A percentile compares a stretch with the other conserved stretches of the same genome.
Conservation (phyloP, 2,113 vertebrate species). For the Gambusia holbrooki region DNA sequence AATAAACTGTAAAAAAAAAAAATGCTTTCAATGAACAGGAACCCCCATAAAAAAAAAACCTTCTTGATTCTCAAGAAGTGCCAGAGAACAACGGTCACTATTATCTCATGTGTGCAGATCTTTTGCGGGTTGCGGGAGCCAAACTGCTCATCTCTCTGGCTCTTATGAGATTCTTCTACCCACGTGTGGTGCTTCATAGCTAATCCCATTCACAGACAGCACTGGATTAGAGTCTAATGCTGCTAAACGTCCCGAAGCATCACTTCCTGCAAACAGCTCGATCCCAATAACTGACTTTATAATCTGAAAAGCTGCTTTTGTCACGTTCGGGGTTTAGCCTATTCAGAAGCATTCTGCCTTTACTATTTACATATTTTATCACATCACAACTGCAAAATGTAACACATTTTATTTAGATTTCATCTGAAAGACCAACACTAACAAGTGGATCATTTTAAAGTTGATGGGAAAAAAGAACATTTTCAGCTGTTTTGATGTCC, state of each 20-base stretch:
- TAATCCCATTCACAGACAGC: conserved; percentile 18
- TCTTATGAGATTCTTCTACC: conserved; percentile 6
- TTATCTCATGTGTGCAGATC: conserved; percentile 58
- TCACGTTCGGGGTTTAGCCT: conserved; percentile 7
- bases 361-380: too few species aligned
- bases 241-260: conserved; percentile 10
- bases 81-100: conserved; percentile 17
- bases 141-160: conserved; percentile 13
- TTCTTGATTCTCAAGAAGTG: conserved; percentile 49
- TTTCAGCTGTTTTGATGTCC: background rate
- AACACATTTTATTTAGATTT: too few species aligned
- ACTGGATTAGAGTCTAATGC: conserved; percentile 21
- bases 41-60: background rate
- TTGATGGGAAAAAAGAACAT: background rate
- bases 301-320: conserved; percentile 42
- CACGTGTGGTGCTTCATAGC: conserved; percentile 2
- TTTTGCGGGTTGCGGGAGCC: background rate
- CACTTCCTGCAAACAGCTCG: conserved; percentile 36
- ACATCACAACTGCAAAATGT: too few species aligned
- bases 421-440: too few species aligned
- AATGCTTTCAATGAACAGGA: background rate
- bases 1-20: background rate
- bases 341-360: background rate
- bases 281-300: conserved; percentile 21
- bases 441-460: background rate